These are phyloP conservation scores for Limnodromus scolopaceus DNA, from an alignment of 2,797 vertebrate species.

Conservation along the genomic window DNA sequence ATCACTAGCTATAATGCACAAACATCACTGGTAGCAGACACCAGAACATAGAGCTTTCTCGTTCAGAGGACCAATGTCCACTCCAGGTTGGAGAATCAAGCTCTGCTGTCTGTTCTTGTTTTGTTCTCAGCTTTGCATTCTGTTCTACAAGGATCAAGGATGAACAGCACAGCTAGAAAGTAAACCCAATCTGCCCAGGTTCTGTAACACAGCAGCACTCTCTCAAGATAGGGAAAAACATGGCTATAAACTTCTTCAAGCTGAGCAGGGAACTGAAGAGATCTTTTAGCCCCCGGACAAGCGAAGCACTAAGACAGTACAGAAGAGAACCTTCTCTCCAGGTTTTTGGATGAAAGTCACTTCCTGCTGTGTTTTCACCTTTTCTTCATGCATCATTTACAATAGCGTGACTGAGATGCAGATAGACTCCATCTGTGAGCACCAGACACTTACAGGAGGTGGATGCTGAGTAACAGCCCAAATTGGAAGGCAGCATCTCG, in stretches of 20 bases:
- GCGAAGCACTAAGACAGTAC: background rate
- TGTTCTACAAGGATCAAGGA: background rate
- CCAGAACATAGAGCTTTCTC: background rate
- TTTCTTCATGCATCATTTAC: background rate
- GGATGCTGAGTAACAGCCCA: constrained; percentile 37
- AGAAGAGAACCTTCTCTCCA: background rate
- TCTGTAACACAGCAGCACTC: background rate
- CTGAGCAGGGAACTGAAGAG: background rate
- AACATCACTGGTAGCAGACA: background rate
- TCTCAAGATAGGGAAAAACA: background rate
- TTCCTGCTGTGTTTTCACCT: background rate
- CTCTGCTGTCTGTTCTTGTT: background rate
- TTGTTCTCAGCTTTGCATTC: background rate
- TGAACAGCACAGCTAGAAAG: background rate
- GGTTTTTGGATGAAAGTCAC: background rate
- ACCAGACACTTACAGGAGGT: background rate
- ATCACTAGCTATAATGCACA: background rate
- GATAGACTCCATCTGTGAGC: constrained; percentile 21
- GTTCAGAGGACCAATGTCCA: background rate
- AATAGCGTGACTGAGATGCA: background rate
- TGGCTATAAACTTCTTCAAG: background rate
- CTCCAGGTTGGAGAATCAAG: background rate
- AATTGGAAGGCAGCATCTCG: background rate
- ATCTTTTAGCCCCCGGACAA: background rate
- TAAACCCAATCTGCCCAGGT: background rate